Evolutionary conservation across 2,113 vertebrate species (phyloP).

Genomic region (Gymnocephalus cernua): DNA sequence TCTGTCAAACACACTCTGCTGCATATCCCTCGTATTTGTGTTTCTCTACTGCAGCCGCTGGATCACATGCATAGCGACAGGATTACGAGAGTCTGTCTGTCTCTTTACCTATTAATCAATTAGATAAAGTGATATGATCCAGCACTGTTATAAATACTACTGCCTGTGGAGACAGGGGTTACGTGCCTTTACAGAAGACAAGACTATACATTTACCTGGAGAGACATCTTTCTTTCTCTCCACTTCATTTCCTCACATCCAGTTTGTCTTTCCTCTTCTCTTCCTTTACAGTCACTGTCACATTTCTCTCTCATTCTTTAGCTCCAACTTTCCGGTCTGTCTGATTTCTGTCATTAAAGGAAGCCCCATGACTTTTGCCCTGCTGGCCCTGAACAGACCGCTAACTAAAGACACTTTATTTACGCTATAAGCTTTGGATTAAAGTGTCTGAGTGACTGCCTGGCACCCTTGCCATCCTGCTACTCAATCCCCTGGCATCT

Average conservation of each 20-base stretch:
- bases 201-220: slow-evolving; percentile 20
- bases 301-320: slow-evolving; percentile 15
- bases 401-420: slow-evolving; percentile 76
- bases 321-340: slow-evolving; percentile 12
- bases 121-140: slow-evolving; percentile 67
- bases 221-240: slow-evolving; percentile 25
- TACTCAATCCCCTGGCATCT: slow-evolving; percentile 69
- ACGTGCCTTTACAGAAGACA: slow-evolving; percentile 36
- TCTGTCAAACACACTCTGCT: slow-evolving; percentile 61
- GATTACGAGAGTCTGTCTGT: slow-evolving; percentile 54
- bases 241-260: slow-evolving; percentile 35
- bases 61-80: slow-evolving; percentile 57
- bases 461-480: slow-evolving; percentile 71
- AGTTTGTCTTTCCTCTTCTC: slow-evolving; percentile 25
- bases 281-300: slow-evolving; percentile 10
- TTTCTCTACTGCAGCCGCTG: slow-evolving; percentile 53
- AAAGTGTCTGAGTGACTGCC: slow-evolving; percentile 78
- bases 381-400: slow-evolving; percentile 49
- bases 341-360: slow-evolving; percentile 37
- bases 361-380: slow-evolving; percentile 67
- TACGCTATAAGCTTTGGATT: slow-evolving; percentile 78
- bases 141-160: slow-evolving; percentile 48
- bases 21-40: slow-evolving; percentile 66
- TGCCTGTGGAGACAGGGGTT: slow-evolving; percentile 45
- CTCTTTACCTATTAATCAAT: slow-evolving; percentile 72